Evolutionary conservation across 2,888 invertebrate species (phyloP), one percentile per base, ranked within the genome.

Genomic region (Dendrolimus pini): DNA sequence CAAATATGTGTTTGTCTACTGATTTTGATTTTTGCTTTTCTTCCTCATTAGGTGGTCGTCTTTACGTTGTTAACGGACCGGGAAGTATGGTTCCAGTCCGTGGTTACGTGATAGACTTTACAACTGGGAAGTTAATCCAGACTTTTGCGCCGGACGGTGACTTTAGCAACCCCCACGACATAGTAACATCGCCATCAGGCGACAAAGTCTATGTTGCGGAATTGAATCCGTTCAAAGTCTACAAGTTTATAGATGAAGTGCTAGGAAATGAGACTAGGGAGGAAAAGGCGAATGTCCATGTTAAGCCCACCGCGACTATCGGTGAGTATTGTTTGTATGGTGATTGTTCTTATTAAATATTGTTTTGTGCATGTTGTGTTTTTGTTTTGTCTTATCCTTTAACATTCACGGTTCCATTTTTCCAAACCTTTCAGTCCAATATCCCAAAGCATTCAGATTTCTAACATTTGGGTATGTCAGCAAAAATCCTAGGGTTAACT

Each of bases 31-130:
- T 30, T 30, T 2, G 3, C 30, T 3, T 30, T 30, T 30, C 0
- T 30, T 30, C 6, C 30, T 30, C 30, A 30, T 65, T 75, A 95
- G 94, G 93, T 60, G 95, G 95, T 0, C 91, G 93, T 42, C 82
- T 97, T 56, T 94, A 94, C 82, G 90, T 96, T 56, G 94, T 97
- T 1, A 96, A 96, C 83, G 96, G 96, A 0, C 94, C 92, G 0
- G 92, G 77, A 9, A 78, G 83, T 53, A 79, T 84, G 7, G 68
- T 71, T 53, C 89, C 88, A 0, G 93, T 95, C 1, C 92, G 93
- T 58, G 96, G 96, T 7, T 96, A 94, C 82, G 93, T 95, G 8
- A 86, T 96, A 55, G 94, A 94, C 71, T 90, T 94, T 64, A 79
- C 86, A 12, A 91, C 92, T 8, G 93, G 93, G 41, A 82, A 92